Conservation (phyloP, 2,113 vertebrate species). For the Archocentrus centrarchus region DNA sequence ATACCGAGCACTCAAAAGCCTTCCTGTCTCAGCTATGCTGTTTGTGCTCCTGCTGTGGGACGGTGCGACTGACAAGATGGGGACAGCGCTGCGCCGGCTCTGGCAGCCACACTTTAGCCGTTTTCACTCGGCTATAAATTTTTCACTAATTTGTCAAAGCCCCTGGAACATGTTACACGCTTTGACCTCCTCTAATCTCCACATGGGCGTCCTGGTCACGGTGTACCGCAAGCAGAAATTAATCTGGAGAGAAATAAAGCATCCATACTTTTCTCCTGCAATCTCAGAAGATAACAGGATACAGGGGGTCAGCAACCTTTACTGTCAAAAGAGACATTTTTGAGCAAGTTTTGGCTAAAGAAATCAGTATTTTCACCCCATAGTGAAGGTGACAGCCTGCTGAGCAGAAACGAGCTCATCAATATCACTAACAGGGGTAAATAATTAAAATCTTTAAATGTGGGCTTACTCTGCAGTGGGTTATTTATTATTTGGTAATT, state of each 20-base stretch:
- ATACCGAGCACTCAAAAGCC: not conserved
- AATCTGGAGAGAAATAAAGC: not conserved
- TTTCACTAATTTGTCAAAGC: constrained; percentile 64
- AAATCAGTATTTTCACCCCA: not conserved
- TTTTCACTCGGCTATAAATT: constrained; percentile 45
- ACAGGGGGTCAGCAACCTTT: not conserved
- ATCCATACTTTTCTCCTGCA: not conserved
- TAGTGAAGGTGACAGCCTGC: not conserved
- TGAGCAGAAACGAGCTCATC: not conserved
- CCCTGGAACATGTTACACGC: constrained; percentile 22
- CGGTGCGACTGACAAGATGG: constrained; percentile 24
- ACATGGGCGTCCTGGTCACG: not conserved
- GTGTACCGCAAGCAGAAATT: not conserved
- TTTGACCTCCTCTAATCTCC: constrained; percentile 18
- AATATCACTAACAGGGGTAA: not conserved
- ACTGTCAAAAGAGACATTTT: not conserved
- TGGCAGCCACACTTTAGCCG: constrained; percentile 40
- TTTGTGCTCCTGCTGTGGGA: constrained; percentile 23
- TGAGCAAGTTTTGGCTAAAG: not conserved
- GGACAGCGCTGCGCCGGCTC: not conserved
- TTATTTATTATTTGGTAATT: not conserved
- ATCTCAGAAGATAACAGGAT: not conserved
- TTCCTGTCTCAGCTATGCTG: not conserved
- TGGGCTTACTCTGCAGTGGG: not conserved
- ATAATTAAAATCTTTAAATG: not conserved